Conservation (phyloP, 2,888 invertebrate genomes). For the Drosophila putrida region DNA sequence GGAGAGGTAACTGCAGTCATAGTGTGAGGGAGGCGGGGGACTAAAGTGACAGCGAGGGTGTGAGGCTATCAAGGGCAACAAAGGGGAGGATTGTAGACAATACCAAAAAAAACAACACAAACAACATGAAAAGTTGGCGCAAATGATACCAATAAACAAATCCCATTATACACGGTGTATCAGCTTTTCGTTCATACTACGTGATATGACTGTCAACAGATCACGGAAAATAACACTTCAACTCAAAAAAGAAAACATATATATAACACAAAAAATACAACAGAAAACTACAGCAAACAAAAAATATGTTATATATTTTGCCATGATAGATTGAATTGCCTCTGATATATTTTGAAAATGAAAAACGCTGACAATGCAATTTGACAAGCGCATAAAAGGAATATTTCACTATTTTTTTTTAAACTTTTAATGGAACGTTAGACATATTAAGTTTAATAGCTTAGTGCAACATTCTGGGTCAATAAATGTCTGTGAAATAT, state of each 20-base stretch:
- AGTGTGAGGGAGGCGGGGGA: constrained; percentile 4
- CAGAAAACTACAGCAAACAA: constrained; percentile 5
- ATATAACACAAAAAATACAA: constrained; percentile 5
- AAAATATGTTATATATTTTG: constrained; percentile 8
- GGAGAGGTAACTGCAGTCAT: constrained; percentile 38
- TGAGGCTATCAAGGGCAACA: background rate
- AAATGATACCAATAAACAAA: constrained; percentile 85
- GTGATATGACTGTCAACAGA: constrained; percentile 80
- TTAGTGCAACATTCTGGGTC: too few species aligned
- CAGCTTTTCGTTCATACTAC: constrained; percentile 83
- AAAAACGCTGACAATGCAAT: constrained; percentile 30
- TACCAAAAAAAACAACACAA: background rate
- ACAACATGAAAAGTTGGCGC: constrained; percentile 59
- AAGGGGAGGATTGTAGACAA: constrained; percentile 35
- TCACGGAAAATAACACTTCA: constrained; percentile 22
- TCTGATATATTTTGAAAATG: constrained; percentile 15
- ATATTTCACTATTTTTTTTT: background rate
- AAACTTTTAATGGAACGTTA: constrained; percentile 3
- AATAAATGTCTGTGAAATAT: too few species aligned
- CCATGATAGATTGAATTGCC: constrained; percentile 18
- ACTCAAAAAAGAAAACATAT: constrained; percentile 9
- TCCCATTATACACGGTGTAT: constrained; percentile 84
- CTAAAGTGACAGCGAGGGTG: background rate
- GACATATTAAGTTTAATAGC: background rate
- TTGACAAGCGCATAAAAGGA: constrained; percentile 22